These are phyloP conservation scores for Catagonus wagneri DNA, from an alignment of 2,113 vertebrate species.

Conservation along the genomic window DNA sequence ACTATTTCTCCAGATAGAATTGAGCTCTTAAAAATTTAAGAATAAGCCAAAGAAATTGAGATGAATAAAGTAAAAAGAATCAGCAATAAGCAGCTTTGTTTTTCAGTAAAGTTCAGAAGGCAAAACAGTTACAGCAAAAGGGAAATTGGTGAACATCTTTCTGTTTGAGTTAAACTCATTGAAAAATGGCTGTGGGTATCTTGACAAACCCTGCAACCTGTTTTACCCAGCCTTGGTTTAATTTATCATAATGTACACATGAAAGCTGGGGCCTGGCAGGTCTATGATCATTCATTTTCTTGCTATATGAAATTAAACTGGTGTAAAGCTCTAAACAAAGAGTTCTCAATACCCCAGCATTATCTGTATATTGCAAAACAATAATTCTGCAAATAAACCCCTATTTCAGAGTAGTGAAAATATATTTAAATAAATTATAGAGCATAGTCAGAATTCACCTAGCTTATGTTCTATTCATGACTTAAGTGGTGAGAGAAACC, in stretches of 20 bases:
- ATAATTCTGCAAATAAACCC: slow-evolving; percentile 66
- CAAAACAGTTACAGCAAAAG: neutral
- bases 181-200: neutral
- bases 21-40: neutral
- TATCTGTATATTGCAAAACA: slow-evolving; percentile 65
- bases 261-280: neutral
- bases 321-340: neutral
- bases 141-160: neutral
- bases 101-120: neutral
- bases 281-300: neutral
- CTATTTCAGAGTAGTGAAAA: neutral
- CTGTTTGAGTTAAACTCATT: neutral
- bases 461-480: neutral
- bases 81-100: neutral
- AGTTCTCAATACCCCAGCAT: slow-evolving; percentile 18
- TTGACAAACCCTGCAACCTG: neutral
- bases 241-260: neutral
- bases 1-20: neutral
- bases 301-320: slow-evolving; percentile 42
- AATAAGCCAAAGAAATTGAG: neutral
- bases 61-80: neutral
- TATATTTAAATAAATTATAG: slow-evolving; percentile 63
- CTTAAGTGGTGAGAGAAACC: slow-evolving; percentile 30
- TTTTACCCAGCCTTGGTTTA: neutral
- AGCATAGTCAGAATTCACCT: neutral